Percentiles rank a stretch among this genome's conserved stretches.
These are phyloP conservation scores for Drosophila anceps DNA, from an alignment of 2,888 invertebrate genomes.

Conservation along the genomic window DNA sequence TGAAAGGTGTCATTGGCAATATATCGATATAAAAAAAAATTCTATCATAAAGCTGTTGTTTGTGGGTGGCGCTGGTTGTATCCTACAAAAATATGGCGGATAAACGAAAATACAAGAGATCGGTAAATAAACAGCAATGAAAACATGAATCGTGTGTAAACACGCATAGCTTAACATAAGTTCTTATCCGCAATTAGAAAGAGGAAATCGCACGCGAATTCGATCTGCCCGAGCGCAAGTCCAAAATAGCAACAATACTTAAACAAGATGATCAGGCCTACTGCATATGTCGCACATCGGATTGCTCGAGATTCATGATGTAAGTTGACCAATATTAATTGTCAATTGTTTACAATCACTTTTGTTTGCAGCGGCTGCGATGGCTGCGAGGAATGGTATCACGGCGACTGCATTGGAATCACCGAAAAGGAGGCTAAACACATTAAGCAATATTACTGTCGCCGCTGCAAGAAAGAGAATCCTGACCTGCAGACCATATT, in stretches of 20 bases:
- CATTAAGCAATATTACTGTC: constrained; percentile 97
- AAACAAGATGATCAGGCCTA: constrained; percentile 97
- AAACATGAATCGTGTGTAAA: neutral
- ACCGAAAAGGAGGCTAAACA: constrained; percentile 96
- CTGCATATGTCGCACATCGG: constrained; percentile 97
- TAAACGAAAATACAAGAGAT: constrained; percentile 83
- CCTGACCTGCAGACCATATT: constrained; percentile 89
- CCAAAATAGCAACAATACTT: constrained; percentile 94
- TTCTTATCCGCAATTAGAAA: constrained; percentile 85
- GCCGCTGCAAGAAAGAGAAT: constrained; percentile 93
- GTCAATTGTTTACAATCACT: neutral
- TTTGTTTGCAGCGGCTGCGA: constrained; percentile 92
- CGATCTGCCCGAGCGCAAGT: constrained; percentile 94
- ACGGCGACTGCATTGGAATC: constrained; percentile 98
- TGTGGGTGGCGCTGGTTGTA: constrained; percentile 21
- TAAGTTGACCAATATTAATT: constrained; percentile 85
- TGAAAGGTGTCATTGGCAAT: neutral
- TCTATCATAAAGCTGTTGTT: constrained; percentile 9
- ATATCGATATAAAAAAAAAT: constrained; percentile 23
- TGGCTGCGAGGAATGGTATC: constrained; percentile 99
- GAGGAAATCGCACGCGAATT: constrained; percentile 96
- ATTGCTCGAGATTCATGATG: constrained; percentile 98
- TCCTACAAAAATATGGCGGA: constrained; percentile 74
- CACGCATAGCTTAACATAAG: neutral
- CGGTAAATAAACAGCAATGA: constrained; percentile 66